phyloP scores from a whole-genome alignment of 2,797 vertebrate species.

The Notoglanidium macrostoma region DNA sequence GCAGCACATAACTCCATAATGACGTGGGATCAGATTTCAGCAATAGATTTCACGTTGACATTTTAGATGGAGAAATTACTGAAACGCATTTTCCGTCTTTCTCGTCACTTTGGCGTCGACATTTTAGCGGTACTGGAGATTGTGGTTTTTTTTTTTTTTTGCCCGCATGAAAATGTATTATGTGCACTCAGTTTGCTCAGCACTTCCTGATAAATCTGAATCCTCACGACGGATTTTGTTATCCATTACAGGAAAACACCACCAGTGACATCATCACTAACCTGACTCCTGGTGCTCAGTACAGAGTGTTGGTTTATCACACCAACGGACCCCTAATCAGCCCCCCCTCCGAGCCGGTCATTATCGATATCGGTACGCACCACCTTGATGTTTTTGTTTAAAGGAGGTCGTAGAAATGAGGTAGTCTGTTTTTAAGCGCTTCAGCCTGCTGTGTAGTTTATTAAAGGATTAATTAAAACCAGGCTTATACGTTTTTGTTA shows the following conservation, averaged over 20 bases:
- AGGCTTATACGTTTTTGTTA: neutral
- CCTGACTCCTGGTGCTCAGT: constrained; percentile 92
- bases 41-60: neutral
- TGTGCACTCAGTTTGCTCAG: neutral
- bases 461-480: neutral
- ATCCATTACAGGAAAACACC: constrained; percentile 82
- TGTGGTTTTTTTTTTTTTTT: neutral
- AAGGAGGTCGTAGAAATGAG: neutral
- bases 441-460: neutral
- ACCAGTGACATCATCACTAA: constrained; percentile 85
- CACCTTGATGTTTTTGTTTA: neutral
- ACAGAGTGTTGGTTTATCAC: constrained; percentile 87
- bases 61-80: neutral
- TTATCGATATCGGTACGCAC: constrained; percentile 86
- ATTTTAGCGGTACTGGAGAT: neutral
- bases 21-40: neutral
- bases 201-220: neutral
- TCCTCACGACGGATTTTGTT: constrained; percentile 9
- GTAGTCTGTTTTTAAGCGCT: neutral
- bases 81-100: neutral
- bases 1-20: neutral
- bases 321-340: constrained; percentile 87
- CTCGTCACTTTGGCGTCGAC: neutral
- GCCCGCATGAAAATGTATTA: neutral
- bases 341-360: constrained; percentile 90